A percentile compares a stretch with the other conserved stretches of the same genome.
These are phyloP conservation scores for Mirza zaza DNA, from an alignment of 2,113 vertebrate genomes.

Conservation along the genomic window DNA sequence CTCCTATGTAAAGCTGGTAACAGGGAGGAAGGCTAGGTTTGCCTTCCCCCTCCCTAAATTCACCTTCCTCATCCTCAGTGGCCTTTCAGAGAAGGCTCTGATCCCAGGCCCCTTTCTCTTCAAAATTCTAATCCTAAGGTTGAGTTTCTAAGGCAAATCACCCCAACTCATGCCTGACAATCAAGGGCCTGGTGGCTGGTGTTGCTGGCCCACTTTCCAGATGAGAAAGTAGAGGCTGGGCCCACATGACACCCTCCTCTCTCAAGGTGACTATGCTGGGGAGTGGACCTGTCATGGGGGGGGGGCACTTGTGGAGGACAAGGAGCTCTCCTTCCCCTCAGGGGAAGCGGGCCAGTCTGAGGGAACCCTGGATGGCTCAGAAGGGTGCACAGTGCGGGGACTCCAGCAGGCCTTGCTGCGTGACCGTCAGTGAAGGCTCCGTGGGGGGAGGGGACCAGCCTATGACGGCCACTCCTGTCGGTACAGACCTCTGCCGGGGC, in stretches of 20 bases:
- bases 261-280: no score
- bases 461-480: constrained; percentile 64
- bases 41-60: not conserved
- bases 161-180: not conserved
- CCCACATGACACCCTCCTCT: fast-evolving
- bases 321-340: not conserved
- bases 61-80: not conserved
- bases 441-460: not conserved
- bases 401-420: not conserved
- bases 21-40: not conserved
- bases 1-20: not conserved
- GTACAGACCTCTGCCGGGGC: constrained; percentile 65
- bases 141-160: not conserved
- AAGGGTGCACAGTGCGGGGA: fast-evolving
- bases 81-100: not conserved
- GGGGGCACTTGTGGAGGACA: not conserved
- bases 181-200: not conserved
- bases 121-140: not conserved
- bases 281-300: not conserved
- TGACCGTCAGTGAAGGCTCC: not conserved
- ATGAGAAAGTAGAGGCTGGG: not conserved
- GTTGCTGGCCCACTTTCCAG: not conserved
- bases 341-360: not conserved
- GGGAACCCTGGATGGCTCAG: not conserved
- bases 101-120: not conserved